Percentiles rank a stretch among this genome's conserved stretches.
These are phyloP conservation scores for Fregetta grallaria DNA, from an alignment of 2,113 vertebrate genomes.

Conservation along the genomic window DNA sequence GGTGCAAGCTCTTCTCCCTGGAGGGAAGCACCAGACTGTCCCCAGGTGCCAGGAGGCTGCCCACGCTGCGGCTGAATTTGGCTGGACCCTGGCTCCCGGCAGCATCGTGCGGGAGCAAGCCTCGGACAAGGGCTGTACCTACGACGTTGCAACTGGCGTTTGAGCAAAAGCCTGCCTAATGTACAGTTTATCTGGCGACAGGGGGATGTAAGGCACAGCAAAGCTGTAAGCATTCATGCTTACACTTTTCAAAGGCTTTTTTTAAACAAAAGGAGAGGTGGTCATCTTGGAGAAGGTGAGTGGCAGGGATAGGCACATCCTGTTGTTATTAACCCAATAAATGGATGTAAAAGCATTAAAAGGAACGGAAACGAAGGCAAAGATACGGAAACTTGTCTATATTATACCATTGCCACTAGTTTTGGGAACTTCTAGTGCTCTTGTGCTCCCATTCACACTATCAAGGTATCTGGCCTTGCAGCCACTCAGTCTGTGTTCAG, in stretches of 20 bases:
- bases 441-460: neutral
- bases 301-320: neutral
- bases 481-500: neutral
- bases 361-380: neutral
- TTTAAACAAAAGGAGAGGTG: neutral
- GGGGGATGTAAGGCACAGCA: neutral
- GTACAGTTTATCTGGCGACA: too few species aligned
- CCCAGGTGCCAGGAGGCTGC: neutral
- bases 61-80: rapidly evolving
- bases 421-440: neutral
- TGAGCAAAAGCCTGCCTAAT: neutral
- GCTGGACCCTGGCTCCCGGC: neutral
- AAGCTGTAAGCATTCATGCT: neutral
- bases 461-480: neutral
- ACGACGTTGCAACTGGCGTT: rapidly evolving
- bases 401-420: neutral
- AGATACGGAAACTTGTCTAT: neutral
- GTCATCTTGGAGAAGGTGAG: neutral
- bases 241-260: neutral
- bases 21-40: neutral
- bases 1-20: neutral
- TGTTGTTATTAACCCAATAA: neutral
- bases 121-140: neutral
- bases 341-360: neutral
- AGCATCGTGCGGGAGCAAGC: rapidly evolving